Percentiles rank a stretch among this genome's conserved stretches.
Conservation (phyloP, 2,113 vertebrate genomes). For the Meriones unguiculatus region DNA sequence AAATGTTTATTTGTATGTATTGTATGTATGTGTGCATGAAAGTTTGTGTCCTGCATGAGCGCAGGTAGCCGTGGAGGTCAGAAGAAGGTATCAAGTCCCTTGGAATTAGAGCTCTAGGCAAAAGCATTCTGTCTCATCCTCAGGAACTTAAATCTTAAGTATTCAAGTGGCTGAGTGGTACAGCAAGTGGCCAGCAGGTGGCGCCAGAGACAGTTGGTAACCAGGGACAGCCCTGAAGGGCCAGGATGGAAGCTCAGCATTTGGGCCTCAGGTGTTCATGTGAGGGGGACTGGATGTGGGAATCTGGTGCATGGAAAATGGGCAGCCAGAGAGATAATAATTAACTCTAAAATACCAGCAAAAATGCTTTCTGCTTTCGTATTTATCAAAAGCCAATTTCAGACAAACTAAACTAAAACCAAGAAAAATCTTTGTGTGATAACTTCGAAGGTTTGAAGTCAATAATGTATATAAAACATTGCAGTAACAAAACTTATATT, state of each 20-base stretch:
- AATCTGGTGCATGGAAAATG: background rate
- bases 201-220: slow-evolving; percentile 71
- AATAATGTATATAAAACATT: background rate
- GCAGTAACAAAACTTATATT: background rate
- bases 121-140: background rate
- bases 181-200: slow-evolving; percentile 68
- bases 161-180: background rate
- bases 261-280: background rate
- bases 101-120: background rate
- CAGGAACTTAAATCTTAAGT: background rate
- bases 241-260: accelerated
- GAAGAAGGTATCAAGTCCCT: background rate
- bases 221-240: accelerated
- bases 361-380: slow-evolving; percentile 33
- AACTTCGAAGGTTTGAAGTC: slow-evolving; percentile 8
- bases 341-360: background rate
- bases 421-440: slow-evolving; percentile 42
- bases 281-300: background rate
- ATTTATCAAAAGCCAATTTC: slow-evolving; percentile 27
- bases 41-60: background rate
- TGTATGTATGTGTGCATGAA: background rate
- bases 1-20: background rate
- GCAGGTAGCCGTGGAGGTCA: background rate
- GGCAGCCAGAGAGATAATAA: background rate
- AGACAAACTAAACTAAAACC: background rate